A percentile compares a stretch with the other conserved stretches of the same genome.
Conservation (phyloP, 1,140 invertebrate genomes). For the Luehdorfia chinensis region DNA sequence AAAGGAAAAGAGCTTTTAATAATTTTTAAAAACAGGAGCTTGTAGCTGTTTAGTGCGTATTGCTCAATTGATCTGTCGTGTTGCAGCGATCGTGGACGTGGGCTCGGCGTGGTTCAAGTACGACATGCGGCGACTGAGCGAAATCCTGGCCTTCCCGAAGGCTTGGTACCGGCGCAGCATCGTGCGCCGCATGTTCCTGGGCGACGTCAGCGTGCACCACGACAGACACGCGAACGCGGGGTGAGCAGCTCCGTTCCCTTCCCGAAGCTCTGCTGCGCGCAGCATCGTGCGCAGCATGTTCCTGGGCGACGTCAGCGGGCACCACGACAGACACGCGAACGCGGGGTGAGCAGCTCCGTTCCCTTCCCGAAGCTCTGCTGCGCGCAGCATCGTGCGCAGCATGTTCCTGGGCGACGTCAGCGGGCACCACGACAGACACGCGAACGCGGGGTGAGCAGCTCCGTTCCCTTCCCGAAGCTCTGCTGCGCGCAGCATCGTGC, state of each 20-base stretch:
- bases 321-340: too few species aligned
- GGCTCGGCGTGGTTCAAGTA: constrained; percentile 99
- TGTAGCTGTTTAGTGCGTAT: too few species aligned
- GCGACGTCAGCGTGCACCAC: constrained; percentile 80
- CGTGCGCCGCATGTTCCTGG: constrained; percentile 94
- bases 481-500: too few species aligned
- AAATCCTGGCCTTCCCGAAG: constrained; percentile 98
- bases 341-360: too few species aligned
- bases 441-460: neutral
- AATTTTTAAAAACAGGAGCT: too few species aligned
- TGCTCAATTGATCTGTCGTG: too few species aligned
- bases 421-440: constrained; percentile 12
- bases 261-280: too few species aligned
- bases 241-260: constrained; percentile 5
- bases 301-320: too few species aligned
- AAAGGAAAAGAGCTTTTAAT: too few species aligned
- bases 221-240: constrained; percentile 19
- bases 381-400: constrained; percentile 93
- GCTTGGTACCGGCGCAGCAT: constrained; percentile 98
- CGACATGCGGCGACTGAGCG: constrained; percentile 97
- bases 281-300: too few species aligned
- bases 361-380: too few species aligned
- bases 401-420: constrained; percentile 93
- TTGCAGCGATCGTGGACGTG: constrained; percentile 92
- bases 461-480: too few species aligned